Base-by-base conservation (phyloP, 2,888 invertebrate species). In the Itoplectis maculator region DNA sequence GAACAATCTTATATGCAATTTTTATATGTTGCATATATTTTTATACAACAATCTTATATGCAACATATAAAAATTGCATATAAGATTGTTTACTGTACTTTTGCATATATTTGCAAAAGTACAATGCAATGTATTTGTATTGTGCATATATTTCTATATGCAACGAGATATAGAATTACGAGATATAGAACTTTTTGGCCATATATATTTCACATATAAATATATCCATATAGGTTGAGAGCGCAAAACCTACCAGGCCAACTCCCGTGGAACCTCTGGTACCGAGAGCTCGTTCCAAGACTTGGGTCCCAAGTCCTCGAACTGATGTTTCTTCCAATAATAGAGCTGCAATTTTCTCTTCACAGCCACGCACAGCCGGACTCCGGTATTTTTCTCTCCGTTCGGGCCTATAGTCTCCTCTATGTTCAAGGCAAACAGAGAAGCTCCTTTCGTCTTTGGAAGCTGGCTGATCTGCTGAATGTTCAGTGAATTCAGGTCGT, bases 311-410 rank as follows among this genome's bases (percentile, higher is more conserved):
- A 96, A 94, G 83, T 96, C 95, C 83, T 96, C 94, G 89, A 98
- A 98, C 87, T 96, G 95, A 89, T 97, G 95, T 88, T 96, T 96
- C 92, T 98, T 98, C 95, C 98, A 98, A 90, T 96, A 97, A 92
- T 96, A 99, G 15, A 99, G 93, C 90, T 98, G 97, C 8, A 98
- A 93, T 92, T 96, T 96, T 88, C 97, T 94, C 90, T 97, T 96
- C 0, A 98, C 97, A 23, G 96, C 98, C 23, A 98, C 98, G 91
- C 97, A 98, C 85, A 99, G 94, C 59, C 97, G 95, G n/a, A 98
- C 96, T 13, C 96, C 94, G 2, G 96, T 95, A 83, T 95, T 96
- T 42, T 95, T 95, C 88, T 96, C 96, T 0, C 97, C 97, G n/a
- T 96, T 96, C 61, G 95, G 93, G 86, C 86, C 90, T 82, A 90